Evolutionary conservation across 2,888 invertebrate species (phyloP), one percentile per base, ranked within the genome.

Genomic region (Trisateles emortualis): DNA sequence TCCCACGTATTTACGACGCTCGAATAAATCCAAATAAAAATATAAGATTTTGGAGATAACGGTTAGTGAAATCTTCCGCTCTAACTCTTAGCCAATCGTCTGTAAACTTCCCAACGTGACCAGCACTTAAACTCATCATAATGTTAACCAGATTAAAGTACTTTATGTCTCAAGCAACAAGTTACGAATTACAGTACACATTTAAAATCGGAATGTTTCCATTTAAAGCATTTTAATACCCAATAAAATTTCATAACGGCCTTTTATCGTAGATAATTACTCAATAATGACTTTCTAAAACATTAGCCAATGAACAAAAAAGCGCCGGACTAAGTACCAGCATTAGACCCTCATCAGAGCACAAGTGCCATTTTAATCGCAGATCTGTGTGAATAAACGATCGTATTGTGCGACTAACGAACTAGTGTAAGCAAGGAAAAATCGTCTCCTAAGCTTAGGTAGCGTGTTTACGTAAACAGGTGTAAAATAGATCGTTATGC

Each of bases 391-490:
- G 64, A 67, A 65, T 69, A 75, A 77, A 68, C 62, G 69, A 62
- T 72, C 68, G 70, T 69, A 68, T 68, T 53, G 41, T 36, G 47
- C 55, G 67, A 68, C 68, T 68, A 73, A 74, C 67, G 61, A 74
- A 75, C 68, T 78, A 75, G 70, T 70, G 70, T 68, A 68, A 71
- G 70, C 72, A 72, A 49, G 65, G 66, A 80, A 83, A 84, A 86
- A 85, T 81, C 80, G 81, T 85, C 83, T 80, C 78, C 79, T 78
- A 72, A 79, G 83, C 86, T 84, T 81, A 84, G 83, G 74, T 81
- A 74, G 76, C 81, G 74, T 85, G 87, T 88, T 89, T 88, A 85
- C 86, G 86, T 88, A 90, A 88, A 90, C 89, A 90, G 88, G 89
- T 90, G 88, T 87, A 89, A 87, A 89, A 87, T 84, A 81, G 84